Evolutionary conservation across 2,113 vertebrate genomes (phyloP), one percentile per base, ranked within the genome.

Genomic region (Uropsilus gracilis): DNA sequence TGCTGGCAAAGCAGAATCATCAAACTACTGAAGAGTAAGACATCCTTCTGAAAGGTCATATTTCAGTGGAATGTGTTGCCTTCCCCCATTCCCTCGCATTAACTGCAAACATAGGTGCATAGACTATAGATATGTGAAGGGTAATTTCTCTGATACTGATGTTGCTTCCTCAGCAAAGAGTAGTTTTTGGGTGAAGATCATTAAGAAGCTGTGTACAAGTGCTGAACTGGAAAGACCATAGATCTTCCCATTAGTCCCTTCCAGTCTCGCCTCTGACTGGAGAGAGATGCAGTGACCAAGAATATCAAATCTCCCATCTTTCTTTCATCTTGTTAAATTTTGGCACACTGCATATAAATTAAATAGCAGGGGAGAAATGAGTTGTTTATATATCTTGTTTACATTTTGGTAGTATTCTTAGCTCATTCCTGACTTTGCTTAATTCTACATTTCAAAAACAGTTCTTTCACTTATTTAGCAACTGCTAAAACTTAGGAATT

Each of bases 381-480:
- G 28, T 46, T 84, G n/a, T 77, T 44, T 72, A 30, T 61, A 10
- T 18, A 44, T 50, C 17, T 68, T 92, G 22, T 57, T 93, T 86
- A 81, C 75, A 92, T 59, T 89, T 86, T 86, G 18, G 73, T 57
- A 61, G 68, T 64, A 55, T 68, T 32, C 66, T 39, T 83, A 50
- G 72, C 46, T 86, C 90, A 16, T 88, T 75, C 34, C 68, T 83
- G 71, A 72, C 48, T 76, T 81, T 75, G 66, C 61, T 94, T 80
- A 91, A 69, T 76, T 96, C 63, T 50, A 76, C 26, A 77, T 93
- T 90, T 93, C 34, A 89, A 69, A 69, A 72, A 77, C 24, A 81
- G 17, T 22, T 82, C 16, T 55, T 86, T n/a, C 0, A 28, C 42
- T 61, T 80, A 86, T 32, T 86, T 59, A 48, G n/a, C 69, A 72